These are phyloP conservation scores for Leucopsar rothschildi DNA, from an alignment of 2,113 vertebrate genomes.

Conservation along the genomic window DNA sequence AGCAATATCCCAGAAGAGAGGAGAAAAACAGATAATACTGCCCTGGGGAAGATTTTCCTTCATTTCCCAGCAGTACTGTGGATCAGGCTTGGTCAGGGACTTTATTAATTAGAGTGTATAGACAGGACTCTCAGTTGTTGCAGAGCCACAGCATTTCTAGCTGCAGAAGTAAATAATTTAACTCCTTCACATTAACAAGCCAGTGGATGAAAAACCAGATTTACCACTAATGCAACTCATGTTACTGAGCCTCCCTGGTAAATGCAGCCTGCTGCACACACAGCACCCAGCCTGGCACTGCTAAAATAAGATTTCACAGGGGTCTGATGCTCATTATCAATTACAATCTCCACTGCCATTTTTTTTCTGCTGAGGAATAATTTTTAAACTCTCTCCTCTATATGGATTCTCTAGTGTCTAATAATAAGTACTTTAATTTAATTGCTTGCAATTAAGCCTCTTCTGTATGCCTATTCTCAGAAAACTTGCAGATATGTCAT, in stretches of 20 bases:
- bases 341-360: neutral
- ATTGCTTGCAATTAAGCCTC: conserved; percentile 49
- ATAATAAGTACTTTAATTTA: conserved; percentile 45
- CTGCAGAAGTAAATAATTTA: neutral
- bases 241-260: neutral
- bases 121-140: neutral
- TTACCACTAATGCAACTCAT: neutral
- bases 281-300: neutral
- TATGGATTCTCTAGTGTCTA: conserved; percentile 39
- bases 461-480: conserved; percentile 13
- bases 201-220: neutral
- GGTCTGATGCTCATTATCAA: neutral
- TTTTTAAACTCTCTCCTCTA: conserved; percentile 32
- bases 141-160: neutral
- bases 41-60: neutral
- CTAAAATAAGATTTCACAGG: neutral
- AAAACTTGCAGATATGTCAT: neutral
- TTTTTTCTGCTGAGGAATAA: neutral
- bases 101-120: neutral
- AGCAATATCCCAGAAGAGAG: neutral
- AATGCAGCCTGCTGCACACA: neutral
- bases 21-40: neutral
- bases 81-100: neutral
- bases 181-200: neutral
- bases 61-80: neutral